Evolutionary conservation across 2,113 vertebrate species (phyloP).

Genomic region (Scartelaos histophorus): DNA sequence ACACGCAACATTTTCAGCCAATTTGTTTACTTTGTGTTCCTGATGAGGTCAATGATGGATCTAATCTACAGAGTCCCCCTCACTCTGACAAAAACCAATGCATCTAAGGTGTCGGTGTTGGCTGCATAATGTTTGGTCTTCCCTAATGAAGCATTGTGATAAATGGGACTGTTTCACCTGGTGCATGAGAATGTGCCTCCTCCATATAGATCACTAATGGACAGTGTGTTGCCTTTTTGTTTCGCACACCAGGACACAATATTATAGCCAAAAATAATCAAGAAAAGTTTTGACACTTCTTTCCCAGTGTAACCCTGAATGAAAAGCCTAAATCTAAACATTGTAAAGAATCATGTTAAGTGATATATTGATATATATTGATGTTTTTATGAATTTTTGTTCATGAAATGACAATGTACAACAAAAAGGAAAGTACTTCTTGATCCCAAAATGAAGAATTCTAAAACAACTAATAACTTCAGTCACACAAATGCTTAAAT

Average conservation of each 20-base stretch:
- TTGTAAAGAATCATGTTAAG: too few species aligned
- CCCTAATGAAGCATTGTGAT: constrained; percentile 50
- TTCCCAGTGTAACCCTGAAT: not conserved
- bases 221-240: not conserved
- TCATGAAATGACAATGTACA: too few species aligned
- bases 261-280: not conserved
- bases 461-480: too few species aligned
- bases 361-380: too few species aligned
- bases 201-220: constrained; percentile 34
- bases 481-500: too few species aligned
- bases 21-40: constrained; percentile 60
- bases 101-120: constrained; percentile 29
- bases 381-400: too few species aligned
- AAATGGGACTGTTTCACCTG: constrained; percentile 52
- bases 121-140: constrained; percentile 35
- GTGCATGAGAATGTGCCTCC: constrained; percentile 49
- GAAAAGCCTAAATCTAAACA: too few species aligned
- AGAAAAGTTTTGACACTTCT: not conserved
- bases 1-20: constrained; percentile 59
- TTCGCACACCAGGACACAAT: not conserved
- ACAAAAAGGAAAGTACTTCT: too few species aligned
- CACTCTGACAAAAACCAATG: constrained; percentile 47
- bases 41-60: constrained; percentile 64
- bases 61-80: constrained; percentile 51
- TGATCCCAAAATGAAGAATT: too few species aligned